Percentiles rank a stretch among this genome's conserved stretches.
phyloP scores from a whole-genome alignment of 2,797 vertebrate species.

The Pterois miles region DNA sequence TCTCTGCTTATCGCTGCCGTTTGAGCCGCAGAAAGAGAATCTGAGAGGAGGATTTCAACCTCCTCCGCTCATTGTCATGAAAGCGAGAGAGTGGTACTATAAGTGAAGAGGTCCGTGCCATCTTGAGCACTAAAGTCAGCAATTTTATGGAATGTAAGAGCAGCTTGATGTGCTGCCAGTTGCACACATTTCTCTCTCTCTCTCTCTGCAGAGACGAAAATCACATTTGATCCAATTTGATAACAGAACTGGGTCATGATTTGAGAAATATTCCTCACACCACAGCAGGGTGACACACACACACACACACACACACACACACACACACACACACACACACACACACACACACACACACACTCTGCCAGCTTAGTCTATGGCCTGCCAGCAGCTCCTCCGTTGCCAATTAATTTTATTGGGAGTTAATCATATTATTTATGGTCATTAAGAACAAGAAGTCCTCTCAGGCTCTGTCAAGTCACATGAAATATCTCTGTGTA shows the following conservation, averaged over 20 bases:
- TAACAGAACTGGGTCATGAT: constrained; percentile 78
- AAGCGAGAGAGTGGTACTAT: constrained; percentile 5
- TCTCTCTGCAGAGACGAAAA: constrained; percentile 56
- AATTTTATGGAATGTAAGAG: constrained; percentile 53
- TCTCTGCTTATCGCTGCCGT: background rate
- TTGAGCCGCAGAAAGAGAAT: constrained; percentile 26
- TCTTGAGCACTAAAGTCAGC: constrained; percentile 59
- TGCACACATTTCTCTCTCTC: constrained; percentile 53
- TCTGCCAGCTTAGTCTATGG: constrained; percentile 58
- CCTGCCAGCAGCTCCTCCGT: constrained; percentile 65
- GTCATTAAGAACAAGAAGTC: constrained; percentile 68
- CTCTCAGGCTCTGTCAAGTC: constrained; percentile 46
- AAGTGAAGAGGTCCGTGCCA: constrained; percentile 4
- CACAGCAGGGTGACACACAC: constrained; percentile 55
- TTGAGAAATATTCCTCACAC: constrained; percentile 72
- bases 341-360: constrained; percentile 17
- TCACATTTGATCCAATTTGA: constrained; percentile 75
- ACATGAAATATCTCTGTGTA: constrained; percentile 26
- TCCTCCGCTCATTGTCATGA: constrained; percentile 12
- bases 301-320: constrained; percentile 28
- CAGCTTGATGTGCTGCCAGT: constrained; percentile 65
- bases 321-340: constrained; percentile 18
- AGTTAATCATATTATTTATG: constrained; percentile 77
- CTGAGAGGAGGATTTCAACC: constrained; percentile 21
- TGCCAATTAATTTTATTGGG: constrained; percentile 73